A percentile compares a stretch with the other conserved stretches of the same genome.
Conservation (phyloP, 2,797 vertebrate genomes). For the Erithacus rubecula region DNA sequence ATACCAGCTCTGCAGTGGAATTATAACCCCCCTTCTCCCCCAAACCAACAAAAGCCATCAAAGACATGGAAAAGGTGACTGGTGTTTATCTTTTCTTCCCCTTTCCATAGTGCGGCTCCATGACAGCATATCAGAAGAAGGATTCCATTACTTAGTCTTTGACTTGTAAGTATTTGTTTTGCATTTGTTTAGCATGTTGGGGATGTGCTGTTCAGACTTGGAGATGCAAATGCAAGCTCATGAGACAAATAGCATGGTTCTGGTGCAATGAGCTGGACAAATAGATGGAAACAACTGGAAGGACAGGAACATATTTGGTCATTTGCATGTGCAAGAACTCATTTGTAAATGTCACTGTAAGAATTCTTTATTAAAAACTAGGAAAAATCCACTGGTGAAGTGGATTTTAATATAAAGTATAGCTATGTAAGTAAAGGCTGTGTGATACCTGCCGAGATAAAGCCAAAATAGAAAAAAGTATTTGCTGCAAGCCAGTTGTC, state of each 20-base stretch:
- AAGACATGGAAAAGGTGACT: not conserved
- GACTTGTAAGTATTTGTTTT: slow-evolving; percentile 92
- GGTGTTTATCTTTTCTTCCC: slow-evolving; percentile 23
- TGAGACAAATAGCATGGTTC: not conserved
- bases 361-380: not conserved
- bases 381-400: not conserved
- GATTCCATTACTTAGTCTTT: slow-evolving; percentile 98
- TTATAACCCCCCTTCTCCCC: not conserved
- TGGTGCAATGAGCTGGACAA: not conserved
- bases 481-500: not conserved
- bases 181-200: not conserved
- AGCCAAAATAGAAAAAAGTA: not conserved
- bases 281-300: not conserved
- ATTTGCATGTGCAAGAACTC: not conserved
- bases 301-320: not conserved
- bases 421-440: not conserved
- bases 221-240: not conserved
- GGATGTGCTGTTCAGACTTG: not conserved
- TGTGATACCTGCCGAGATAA: not conserved
- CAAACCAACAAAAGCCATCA: not conserved
- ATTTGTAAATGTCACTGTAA: not conserved
- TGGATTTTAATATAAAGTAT: not conserved
- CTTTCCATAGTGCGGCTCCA: slow-evolving; percentile 89
- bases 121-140: slow-evolving; percentile 99
- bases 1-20: not conserved